These are phyloP conservation scores for Melikaiella ostensackeni DNA, from an alignment of 2,888 invertebrate genomes.

Conservation along the genomic window DNA sequence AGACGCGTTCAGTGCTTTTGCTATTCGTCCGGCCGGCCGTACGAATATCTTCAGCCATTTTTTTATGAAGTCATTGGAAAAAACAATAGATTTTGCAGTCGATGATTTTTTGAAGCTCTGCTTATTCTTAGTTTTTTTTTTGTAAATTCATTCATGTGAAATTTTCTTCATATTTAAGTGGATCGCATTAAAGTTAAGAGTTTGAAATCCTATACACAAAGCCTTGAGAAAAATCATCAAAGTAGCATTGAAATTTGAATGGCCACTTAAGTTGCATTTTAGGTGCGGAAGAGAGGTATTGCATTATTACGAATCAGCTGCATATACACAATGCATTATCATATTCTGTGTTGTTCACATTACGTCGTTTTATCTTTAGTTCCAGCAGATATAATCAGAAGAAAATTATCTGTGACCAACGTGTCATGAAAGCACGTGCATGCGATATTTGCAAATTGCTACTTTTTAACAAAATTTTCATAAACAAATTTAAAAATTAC, in stretches of 20 bases:
- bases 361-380: constrained; percentile 27
- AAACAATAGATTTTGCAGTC: not conserved
- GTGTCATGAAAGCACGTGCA: not conserved
- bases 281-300: constrained; percentile 38
- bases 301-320: constrained; percentile 38
- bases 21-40: too few relatives aligned
- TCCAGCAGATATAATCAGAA: not conserved
- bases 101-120: not conserved
- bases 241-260: constrained; percentile 35
- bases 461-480: not conserved
- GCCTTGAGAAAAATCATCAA: constrained; percentile 19
- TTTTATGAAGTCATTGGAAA: too few relatives aligned
- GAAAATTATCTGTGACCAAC: not conserved
- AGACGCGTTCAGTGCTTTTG: too few relatives aligned
- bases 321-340: not conserved
- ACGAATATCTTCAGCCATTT: too few relatives aligned
- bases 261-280: constrained; percentile 35
- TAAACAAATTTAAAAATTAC: not conserved
- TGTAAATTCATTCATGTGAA: not conserved
- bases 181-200: not conserved
- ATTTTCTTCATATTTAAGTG: not conserved
- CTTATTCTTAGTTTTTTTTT: not conserved
- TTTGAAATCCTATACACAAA: not conserved
- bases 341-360: constrained; percentile 15
- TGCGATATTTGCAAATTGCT: not conserved